phyloP scores from a whole-genome alignment of 1,140 invertebrate genomes.

The Bombus sibiricus region DNA sequence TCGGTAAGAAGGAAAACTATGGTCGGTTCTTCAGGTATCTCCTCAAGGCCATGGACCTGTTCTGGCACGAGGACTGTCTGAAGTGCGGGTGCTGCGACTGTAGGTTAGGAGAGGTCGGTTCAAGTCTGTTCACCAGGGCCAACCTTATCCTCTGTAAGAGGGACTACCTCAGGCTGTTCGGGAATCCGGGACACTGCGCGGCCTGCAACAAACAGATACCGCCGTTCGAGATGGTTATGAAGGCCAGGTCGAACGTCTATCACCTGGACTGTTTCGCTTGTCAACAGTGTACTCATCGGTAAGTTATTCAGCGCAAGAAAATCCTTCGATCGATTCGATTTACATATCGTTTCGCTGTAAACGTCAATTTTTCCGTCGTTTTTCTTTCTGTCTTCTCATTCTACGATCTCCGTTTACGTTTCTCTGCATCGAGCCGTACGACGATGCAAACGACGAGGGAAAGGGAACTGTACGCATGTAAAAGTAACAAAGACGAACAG shows the following conservation, averaged over 20 bases:
- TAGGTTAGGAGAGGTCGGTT: slow-evolving; percentile 98
- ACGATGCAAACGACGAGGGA: neutral
- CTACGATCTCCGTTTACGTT: neutral
- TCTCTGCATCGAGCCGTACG: neutral
- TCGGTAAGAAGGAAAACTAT: slow-evolving; percentile 67
- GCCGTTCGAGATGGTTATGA: slow-evolving; percentile 99
- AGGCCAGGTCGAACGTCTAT: slow-evolving; percentile 97
- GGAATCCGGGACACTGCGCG: slow-evolving; percentile 95
- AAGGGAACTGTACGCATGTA: neutral
- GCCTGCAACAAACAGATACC: slow-evolving; percentile 98
- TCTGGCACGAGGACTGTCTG: slow-evolving; percentile 99
- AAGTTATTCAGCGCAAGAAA: slow-evolving; percentile 71
- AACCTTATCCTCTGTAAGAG: slow-evolving; percentile 98
- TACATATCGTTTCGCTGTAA: neutral
- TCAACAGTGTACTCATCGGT: slow-evolving; percentile 99
- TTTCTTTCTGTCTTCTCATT: neutral
- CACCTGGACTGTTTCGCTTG: slow-evolving; percentile 99
- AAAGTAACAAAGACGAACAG: slow-evolving; percentile 14
- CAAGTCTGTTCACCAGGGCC: slow-evolving; percentile 97
- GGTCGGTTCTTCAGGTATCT: slow-evolving; percentile 84
- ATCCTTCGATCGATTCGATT: neutral
- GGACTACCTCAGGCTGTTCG: slow-evolving; percentile 98
- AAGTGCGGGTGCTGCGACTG: slow-evolving; percentile 99
- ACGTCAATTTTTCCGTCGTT: neutral
- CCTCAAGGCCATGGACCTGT: slow-evolving; percentile 94